These are phyloP conservation scores for Chaenocephalus aceratus DNA, from an alignment of 2,113 vertebrate species.

Conservation along the genomic window DNA sequence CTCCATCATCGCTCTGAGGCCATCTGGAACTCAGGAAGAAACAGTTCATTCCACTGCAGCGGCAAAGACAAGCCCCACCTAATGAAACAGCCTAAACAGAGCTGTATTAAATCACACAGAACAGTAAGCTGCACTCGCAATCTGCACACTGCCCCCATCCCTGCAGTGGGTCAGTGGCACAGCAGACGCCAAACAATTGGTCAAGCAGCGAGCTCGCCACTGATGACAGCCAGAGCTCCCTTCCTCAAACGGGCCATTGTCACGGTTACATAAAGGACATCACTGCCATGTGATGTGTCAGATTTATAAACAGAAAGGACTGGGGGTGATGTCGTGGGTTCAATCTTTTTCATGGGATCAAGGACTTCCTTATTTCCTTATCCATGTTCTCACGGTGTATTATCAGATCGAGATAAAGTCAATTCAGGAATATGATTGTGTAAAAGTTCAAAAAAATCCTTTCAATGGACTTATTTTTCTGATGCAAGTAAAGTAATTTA, in stretches of 20 bases:
- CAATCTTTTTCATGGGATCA: background rate
- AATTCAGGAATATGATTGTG: background rate
- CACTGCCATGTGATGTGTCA: slow-evolving; percentile 16
- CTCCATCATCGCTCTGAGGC: slow-evolving; percentile 62
- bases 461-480: background rate
- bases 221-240: slow-evolving; percentile 15
- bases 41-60: slow-evolving; percentile 74
- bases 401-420: background rate
- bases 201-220: slow-evolving; percentile 32
- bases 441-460: background rate
- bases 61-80: slow-evolving; percentile 70
- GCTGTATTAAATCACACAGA: slow-evolving; percentile 74
- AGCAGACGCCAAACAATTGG: slow-evolving; percentile 54
- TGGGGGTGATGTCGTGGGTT: too few relatives aligned
- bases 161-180: slow-evolving; percentile 78
- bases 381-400: background rate
- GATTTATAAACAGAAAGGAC: slow-evolving; percentile 1
- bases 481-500: background rate
- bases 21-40: slow-evolving; percentile 76
- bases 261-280: slow-evolving; percentile 35
- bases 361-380: background rate
- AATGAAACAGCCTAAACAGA: slow-evolving; percentile 74
- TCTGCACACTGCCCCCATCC: slow-evolving; percentile 64
- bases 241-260: slow-evolving; percentile 11
- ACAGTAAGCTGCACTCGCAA: slow-evolving; percentile 72